These are phyloP conservation scores for Hypanus sabinus DNA, from an alignment of 2,113 vertebrate genomes.

Conservation along the genomic window DNA sequence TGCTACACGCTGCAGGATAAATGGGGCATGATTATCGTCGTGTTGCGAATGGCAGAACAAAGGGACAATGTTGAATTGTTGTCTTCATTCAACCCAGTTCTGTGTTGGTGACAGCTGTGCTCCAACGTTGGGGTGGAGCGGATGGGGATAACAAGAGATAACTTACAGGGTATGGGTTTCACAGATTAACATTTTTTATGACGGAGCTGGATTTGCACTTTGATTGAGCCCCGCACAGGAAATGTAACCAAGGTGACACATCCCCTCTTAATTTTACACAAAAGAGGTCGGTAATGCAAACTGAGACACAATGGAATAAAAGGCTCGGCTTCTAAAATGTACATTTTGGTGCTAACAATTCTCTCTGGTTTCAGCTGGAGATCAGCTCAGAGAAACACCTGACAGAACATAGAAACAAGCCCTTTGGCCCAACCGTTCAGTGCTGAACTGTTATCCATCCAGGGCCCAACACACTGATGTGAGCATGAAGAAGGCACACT, in stretches of 20 bases:
- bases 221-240: neutral
- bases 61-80: neutral
- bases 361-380: neutral
- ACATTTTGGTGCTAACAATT: neutral
- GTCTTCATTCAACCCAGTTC: neutral
- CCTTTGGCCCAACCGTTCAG: too few relatives aligned
- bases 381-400: neutral
- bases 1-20: neutral
- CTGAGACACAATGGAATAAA: neutral
- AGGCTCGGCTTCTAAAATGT: neutral
- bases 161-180: constrained; percentile 14
- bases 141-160: neutral
- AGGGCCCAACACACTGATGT: too few relatives aligned
- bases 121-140: neutral
- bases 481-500: too few relatives aligned
- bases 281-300: neutral
- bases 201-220: constrained; percentile 3
- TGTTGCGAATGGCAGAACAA: neutral
- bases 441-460: too few relatives aligned
- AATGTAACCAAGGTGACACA: neutral
- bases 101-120: neutral
- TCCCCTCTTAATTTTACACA: constrained; percentile 19
- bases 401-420: neutral
- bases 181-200: constrained; percentile 23
- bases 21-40: neutral